Percentiles rank a stretch among this genome's conserved stretches.
These are phyloP conservation scores for Malthinus seriepunctatus DNA, from an alignment of 2,888 invertebrate species.

Conservation along the genomic window DNA sequence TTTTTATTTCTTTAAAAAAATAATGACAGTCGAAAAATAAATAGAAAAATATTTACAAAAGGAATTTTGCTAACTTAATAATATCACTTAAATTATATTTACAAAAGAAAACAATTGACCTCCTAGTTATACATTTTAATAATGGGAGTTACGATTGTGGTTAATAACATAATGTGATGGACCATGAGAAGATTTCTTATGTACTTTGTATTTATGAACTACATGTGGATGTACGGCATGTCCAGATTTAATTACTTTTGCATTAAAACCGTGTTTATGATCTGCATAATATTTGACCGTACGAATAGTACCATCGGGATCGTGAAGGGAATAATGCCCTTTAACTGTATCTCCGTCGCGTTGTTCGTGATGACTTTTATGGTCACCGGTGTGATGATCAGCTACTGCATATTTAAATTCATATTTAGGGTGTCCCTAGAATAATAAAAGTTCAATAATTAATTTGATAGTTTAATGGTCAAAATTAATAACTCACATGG, in stretches of 20 bases:
- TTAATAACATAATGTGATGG: no score
- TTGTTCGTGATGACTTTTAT: constrained; percentile 58
- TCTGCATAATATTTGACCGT: constrained; percentile 67
- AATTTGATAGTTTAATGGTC: no score
- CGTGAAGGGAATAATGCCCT: constrained; percentile 64
- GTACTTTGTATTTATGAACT: neutral
- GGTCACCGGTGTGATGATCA: constrained; percentile 62
- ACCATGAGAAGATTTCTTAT: no score
- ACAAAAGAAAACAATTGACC: no score
- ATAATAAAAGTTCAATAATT: neutral
- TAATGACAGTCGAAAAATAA: no score
- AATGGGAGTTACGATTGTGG: no score
- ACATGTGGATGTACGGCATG: constrained; percentile 33
- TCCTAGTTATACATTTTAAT: no score
- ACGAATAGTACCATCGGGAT: constrained; percentile 64
- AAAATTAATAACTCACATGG: neutral
- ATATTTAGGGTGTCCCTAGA: constrained; percentile 36
- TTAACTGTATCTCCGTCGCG: constrained; percentile 62
- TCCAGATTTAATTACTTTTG: constrained; percentile 41
- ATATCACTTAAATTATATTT: no score
- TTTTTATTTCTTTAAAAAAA: no score
- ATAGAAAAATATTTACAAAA: no score
- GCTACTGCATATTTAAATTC: constrained; percentile 60
- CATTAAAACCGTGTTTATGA: constrained; percentile 62
- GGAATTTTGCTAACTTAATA: no score